Percentiles rank a stretch among this genome's conserved stretches.
Conservation (phyloP, 2,888 invertebrate species). For the Drosophila austrosaltans region DNA sequence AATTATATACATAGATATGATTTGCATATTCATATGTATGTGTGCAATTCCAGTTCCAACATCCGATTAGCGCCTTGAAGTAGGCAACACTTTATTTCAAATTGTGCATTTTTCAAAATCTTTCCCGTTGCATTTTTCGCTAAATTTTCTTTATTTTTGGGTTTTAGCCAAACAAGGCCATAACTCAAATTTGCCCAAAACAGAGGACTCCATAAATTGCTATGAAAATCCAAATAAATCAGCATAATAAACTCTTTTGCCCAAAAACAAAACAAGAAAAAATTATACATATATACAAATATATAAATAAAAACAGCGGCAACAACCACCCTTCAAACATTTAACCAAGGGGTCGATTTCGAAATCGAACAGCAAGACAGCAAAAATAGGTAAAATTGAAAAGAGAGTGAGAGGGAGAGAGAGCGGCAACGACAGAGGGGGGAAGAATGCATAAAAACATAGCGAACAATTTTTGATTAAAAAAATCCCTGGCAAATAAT, state of each 20-base stretch:
- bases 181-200: conserved; percentile 64
- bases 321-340: conserved; percentile 56
- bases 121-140: conserved; percentile 49
- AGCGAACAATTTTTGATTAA: conserved; percentile 67
- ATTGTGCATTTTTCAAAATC: neutral
- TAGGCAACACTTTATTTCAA: conserved; percentile 56
- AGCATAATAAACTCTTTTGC: conserved; percentile 70
- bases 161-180: conserved; percentile 39
- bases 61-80: conserved; percentile 54
- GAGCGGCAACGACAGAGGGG: conserved; percentile 18
- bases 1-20: too few relatives aligned
- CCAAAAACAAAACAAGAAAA: conserved; percentile 32
- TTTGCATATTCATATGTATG: too few relatives aligned
- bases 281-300: neutral
- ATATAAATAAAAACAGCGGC: conserved; percentile 5
- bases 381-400: conserved; percentile 30
- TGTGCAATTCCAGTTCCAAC: too few relatives aligned
- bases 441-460: conserved; percentile 34
- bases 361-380: conserved; percentile 7
- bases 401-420: conserved; percentile 29
- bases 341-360: conserved; percentile 9
- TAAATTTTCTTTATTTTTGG: conserved; percentile 10
- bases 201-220: conserved; percentile 64
- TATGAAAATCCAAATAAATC: conserved; percentile 77
- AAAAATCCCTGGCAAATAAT: conserved; percentile 71